phyloP scores from a whole-genome alignment of 2,113 vertebrate species.

The Oryzias javanicus region DNA sequence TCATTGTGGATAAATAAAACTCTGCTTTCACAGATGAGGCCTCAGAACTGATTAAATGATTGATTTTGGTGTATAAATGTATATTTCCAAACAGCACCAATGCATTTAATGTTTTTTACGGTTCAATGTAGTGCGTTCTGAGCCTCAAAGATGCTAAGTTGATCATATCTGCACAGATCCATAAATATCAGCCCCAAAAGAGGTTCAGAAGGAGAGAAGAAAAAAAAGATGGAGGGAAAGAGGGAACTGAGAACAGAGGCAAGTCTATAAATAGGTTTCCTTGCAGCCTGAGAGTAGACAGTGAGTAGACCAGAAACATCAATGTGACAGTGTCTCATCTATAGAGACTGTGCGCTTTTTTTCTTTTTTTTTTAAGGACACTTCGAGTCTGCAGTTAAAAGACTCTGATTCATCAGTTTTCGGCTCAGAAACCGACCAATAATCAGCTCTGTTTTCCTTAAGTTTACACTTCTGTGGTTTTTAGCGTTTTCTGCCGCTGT shows the following conservation, averaged over 20 bases:
- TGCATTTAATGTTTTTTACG: slow-evolving; percentile 16
- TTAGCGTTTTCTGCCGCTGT: not conserved
- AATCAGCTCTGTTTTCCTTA: slow-evolving; percentile 3
- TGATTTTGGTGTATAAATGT: no score
- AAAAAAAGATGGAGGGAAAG: slow-evolving; percentile 39
- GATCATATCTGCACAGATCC: slow-evolving; percentile 45
- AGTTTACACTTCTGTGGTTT: not conserved
- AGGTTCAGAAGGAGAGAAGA: slow-evolving; percentile 23
- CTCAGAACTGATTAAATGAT: no score
- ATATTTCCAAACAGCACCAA: slow-evolving; percentile 3
- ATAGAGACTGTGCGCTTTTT: slow-evolving; percentile 32
- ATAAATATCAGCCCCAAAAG: slow-evolving; percentile 62
- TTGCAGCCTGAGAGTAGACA: slow-evolving; percentile 72
- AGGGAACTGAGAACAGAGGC: slow-evolving; percentile 59
- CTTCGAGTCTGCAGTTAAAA: slow-evolving; percentile 32
- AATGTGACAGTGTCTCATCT: slow-evolving; percentile 64
- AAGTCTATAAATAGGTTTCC: slow-evolving; percentile 72
- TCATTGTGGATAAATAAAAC: no score
- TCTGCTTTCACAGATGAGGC: no score
- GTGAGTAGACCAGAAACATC: slow-evolving; percentile 69
- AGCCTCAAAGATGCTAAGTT: slow-evolving; percentile 47
- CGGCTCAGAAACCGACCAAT: slow-evolving; percentile 9
- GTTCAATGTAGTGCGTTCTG: slow-evolving; percentile 24
- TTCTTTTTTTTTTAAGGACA: slow-evolving; percentile 17
- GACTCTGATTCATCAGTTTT: slow-evolving; percentile 43